Evolutionary conservation across 2,797 vertebrate species (phyloP).

Genomic region (Erpetoichthys calabaricus): DNA sequence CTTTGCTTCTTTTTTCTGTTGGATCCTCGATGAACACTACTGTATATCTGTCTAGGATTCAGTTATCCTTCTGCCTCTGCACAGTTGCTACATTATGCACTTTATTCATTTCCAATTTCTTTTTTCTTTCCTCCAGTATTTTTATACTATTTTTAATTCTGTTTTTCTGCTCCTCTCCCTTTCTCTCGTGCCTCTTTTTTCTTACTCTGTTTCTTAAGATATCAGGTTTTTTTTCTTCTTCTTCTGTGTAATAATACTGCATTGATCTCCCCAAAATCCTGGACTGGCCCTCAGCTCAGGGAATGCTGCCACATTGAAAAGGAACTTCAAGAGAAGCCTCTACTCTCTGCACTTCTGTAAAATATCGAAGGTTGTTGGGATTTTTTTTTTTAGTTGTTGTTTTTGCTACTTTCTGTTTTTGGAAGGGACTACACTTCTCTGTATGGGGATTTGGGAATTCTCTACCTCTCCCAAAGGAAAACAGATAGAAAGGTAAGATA

Average conservation of each 20-base stretch:
- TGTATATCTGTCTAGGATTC: conserved; percentile 7
- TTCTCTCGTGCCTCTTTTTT: background rate
- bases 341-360: no score
- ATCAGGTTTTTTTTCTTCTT: background rate
- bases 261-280: background rate
- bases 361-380: no score
- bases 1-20: conserved; percentile 17
- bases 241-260: background rate
- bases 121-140: background rate
- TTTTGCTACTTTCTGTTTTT: no score
- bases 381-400: no score
- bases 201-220: background rate
- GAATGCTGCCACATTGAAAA: background rate
- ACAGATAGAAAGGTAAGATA: background rate
- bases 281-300: background rate
- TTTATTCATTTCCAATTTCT: background rate
- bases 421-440: background rate
- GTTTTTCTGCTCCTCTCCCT: background rate
- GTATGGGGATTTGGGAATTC: conserved; percentile 1
- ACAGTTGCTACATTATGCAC: background rate
- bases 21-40: background rate
- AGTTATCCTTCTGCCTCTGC: background rate
- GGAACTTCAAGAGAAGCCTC: no score
- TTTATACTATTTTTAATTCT: background rate
- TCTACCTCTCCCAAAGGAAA: background rate